Conservation (phyloP, 2,113 vertebrate species). For the Gadus chalcogrammus region DNA sequence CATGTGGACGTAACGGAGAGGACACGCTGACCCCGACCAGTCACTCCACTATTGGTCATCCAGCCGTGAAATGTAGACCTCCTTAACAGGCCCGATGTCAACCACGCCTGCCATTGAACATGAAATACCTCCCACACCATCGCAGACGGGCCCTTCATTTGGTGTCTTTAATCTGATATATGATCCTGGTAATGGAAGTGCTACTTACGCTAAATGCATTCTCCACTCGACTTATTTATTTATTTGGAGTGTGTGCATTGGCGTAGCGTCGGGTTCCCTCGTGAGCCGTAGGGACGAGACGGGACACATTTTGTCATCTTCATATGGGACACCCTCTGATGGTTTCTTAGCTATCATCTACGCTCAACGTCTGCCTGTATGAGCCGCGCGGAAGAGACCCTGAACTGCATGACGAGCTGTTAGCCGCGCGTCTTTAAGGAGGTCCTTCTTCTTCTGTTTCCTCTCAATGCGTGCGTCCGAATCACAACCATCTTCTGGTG, state of each 20-base stretch:
- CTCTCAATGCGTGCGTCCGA: slow-evolving; percentile 26
- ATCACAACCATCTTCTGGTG: slow-evolving; percentile 34
- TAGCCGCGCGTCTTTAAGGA: slow-evolving; percentile 27
- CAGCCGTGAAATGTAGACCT: slow-evolving; percentile 55
- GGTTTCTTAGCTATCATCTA: slow-evolving; percentile 42
- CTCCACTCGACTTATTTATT: slow-evolving; percentile 5
- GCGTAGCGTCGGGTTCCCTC: no score
- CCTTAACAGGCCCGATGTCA: slow-evolving; percentile 46
- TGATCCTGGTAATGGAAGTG: slow-evolving; percentile 19
- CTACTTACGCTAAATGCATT: slow-evolving; percentile 11
- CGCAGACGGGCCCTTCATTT: slow-evolving; percentile 6
- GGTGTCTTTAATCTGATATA: slow-evolving; percentile 16
- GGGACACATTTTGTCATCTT: slow-evolving; percentile 18
- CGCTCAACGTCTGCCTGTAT: slow-evolving; percentile 41
- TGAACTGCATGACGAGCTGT: slow-evolving; percentile 45
- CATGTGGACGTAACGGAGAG: no score
- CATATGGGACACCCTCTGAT: slow-evolving; percentile 54
- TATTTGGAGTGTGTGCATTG: slow-evolving; percentile 25
- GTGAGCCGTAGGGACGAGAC: no score
- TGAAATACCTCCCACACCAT: slow-evolving; percentile 25
- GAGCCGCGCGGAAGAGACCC: slow-evolving; percentile 32
- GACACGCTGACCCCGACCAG: no score
- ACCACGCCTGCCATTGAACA: slow-evolving; percentile 34
- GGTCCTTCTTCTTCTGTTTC: slow-evolving; percentile 19
- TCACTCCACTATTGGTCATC: slow-evolving; percentile 51